Conservation (phyloP, 2,888 invertebrate genomes). For the Eilema depressum region DNA sequence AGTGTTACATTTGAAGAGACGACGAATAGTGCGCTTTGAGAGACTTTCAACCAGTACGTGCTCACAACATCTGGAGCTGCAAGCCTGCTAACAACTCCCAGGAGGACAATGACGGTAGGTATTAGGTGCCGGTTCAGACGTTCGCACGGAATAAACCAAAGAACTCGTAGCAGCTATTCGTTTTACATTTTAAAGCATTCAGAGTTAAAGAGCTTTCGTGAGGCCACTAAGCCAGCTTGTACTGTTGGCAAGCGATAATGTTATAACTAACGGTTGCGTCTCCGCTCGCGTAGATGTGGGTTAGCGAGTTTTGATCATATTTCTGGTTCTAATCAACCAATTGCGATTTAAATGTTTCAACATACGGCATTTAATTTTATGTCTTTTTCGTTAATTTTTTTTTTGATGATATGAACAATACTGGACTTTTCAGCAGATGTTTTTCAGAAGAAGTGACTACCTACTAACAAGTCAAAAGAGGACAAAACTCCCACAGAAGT, state of each 20-base stretch:
- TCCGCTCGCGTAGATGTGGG: too few relatives aligned
- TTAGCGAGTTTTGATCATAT: too few relatives aligned
- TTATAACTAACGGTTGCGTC: too few relatives aligned
- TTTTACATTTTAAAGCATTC: conserved; percentile 55
- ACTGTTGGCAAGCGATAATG: too few relatives aligned
- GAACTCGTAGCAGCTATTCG: conserved; percentile 38
- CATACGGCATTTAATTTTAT: too few relatives aligned
- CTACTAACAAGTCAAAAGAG: too few relatives aligned
- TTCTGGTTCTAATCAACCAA: too few relatives aligned
- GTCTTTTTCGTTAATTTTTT: too few relatives aligned
- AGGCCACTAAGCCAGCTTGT: not conserved
- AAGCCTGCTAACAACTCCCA: not conserved
- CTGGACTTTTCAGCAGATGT: too few relatives aligned
- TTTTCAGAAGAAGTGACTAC: too few relatives aligned
- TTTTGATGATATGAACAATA: too few relatives aligned
- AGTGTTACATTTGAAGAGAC: not conserved
- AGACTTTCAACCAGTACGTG: conserved; percentile 4
- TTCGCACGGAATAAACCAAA: conserved; percentile 29
- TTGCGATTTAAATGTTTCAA: too few relatives aligned
- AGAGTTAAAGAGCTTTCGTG: conserved; percentile 31
- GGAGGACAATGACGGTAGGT: conserved; percentile 22
- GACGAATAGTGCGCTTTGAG: not conserved
- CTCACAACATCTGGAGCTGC: not conserved
- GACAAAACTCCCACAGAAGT: not conserved
- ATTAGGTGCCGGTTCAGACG: conserved; percentile 24